These are phyloP conservation scores for Punctoribates punctum DNA, from an alignment of 2,888 invertebrate species.

Conservation along the genomic window DNA sequence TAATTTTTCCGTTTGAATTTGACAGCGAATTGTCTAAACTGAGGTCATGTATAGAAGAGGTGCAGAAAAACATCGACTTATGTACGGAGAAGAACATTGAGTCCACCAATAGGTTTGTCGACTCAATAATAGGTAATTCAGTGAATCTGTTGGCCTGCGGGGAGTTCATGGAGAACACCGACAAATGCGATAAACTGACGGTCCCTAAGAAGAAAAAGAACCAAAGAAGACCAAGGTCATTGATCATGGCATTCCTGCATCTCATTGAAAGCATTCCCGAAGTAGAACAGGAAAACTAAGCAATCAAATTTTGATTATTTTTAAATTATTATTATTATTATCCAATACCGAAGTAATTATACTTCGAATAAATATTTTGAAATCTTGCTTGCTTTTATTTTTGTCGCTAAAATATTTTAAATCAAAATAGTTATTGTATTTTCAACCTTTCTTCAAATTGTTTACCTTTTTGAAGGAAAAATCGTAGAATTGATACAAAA, in stretches of 20 bases:
- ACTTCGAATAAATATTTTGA: neutral
- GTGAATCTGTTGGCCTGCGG: slow-evolving; percentile 22
- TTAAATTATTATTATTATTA: neutral
- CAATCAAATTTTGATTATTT: neutral
- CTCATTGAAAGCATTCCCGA: slow-evolving; percentile 21
- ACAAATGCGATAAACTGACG: neutral
- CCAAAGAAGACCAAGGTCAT: neutral
- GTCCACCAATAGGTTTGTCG: slow-evolving; percentile 12
- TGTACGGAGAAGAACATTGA: slow-evolving; percentile 20
- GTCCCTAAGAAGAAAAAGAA: slow-evolving; percentile 8
- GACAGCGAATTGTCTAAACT: slow-evolving; percentile 3
- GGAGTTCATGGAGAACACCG: neutral
- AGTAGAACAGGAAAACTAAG: slow-evolving; percentile 5
- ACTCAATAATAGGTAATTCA: slow-evolving; percentile 16
- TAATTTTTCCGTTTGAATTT: too few species aligned
- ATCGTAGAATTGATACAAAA: too few species aligned
- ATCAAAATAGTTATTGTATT: too few species aligned
- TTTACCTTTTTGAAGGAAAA: too few species aligned
- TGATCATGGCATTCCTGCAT: slow-evolving; percentile 19
- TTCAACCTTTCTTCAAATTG: too few species aligned
- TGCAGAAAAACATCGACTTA: neutral
- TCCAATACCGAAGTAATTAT: neutral
- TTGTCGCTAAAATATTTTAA: too few species aligned
- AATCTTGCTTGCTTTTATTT: neutral
- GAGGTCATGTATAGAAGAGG: slow-evolving; percentile 13